These are phyloP conservation scores for Dicrostonyx torquatus DNA, from an alignment of 2,797 vertebrate species.

Conservation along the genomic window DNA sequence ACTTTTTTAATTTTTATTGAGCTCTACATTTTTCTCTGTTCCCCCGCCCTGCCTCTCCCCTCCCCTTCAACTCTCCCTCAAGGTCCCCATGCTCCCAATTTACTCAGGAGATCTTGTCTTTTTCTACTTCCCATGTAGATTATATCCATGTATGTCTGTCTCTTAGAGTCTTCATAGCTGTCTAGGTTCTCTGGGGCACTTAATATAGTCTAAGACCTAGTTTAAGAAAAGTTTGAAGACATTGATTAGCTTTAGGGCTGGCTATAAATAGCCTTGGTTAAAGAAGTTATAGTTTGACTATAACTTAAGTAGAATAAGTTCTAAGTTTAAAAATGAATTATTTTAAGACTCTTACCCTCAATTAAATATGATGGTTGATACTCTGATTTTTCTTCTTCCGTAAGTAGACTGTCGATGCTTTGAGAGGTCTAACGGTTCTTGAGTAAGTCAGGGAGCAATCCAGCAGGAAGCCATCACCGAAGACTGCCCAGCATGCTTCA, in stretches of 20 bases:
- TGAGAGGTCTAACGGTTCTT: not conserved
- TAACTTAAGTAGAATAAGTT: constrained; percentile 23
- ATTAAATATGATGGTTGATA: not conserved
- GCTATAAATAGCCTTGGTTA: not conserved
- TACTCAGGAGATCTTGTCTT: too few species aligned
- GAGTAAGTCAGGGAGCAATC: not conserved
- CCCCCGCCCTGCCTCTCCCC: too few species aligned
- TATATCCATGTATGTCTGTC: too few species aligned
- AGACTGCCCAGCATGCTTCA: not conserved
- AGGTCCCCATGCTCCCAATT: too few species aligned
- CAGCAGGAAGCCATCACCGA: not conserved
- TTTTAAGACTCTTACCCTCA: not conserved
- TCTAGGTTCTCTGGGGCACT: not conserved
- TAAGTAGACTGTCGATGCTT: not conserved
- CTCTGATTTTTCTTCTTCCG: not conserved
- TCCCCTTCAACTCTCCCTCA: too few species aligned
- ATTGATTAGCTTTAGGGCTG: not conserved
- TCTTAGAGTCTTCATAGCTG: too few species aligned
- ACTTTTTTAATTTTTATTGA: not conserved
- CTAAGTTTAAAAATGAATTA: not conserved
- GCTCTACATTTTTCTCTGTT: too few species aligned
- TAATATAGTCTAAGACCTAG: not conserved
- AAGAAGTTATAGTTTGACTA: not conserved
- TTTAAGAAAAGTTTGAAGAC: not conserved
- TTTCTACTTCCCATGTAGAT: too few species aligned